phyloP scores from a whole-genome alignment of 2,888 invertebrate genomes.

The Octonoba sinensis region DNA sequence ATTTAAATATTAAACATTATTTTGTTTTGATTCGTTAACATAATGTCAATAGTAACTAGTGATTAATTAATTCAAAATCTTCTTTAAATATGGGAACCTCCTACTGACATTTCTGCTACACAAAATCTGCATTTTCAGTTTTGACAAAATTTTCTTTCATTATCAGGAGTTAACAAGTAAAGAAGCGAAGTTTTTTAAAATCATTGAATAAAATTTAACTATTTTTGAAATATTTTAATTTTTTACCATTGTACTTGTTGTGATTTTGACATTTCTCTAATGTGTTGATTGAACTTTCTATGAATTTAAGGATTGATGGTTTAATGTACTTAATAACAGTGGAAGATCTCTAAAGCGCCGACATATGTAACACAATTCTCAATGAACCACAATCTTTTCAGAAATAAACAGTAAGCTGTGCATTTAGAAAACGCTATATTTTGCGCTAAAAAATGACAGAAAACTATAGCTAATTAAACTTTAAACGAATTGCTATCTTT shows the following conservation, averaged over 20 bases:
- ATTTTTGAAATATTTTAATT: not conserved
- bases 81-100: conserved; percentile 6
- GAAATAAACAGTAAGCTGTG: no score
- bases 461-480: no score
- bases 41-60: not conserved
- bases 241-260: not conserved
- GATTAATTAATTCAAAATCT: not conserved
- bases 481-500: no score
- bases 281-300: no score
- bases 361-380: no score
- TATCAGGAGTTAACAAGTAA: not conserved
- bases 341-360: no score
- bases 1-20: not conserved
- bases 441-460: no score
- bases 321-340: no score
- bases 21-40: not conserved
- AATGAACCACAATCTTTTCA: no score
- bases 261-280: not conserved
- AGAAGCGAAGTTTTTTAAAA: not conserved
- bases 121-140: not conserved
- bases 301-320: no score
- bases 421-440: no score
- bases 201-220: not conserved
- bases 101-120: conserved; percentile 36
- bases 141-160: not conserved